Percentiles rank a stretch among this genome's conserved stretches.
Evolutionary conservation across 2,888 invertebrate genomes (phyloP).

Genomic region (Trilocha varians): DNA sequence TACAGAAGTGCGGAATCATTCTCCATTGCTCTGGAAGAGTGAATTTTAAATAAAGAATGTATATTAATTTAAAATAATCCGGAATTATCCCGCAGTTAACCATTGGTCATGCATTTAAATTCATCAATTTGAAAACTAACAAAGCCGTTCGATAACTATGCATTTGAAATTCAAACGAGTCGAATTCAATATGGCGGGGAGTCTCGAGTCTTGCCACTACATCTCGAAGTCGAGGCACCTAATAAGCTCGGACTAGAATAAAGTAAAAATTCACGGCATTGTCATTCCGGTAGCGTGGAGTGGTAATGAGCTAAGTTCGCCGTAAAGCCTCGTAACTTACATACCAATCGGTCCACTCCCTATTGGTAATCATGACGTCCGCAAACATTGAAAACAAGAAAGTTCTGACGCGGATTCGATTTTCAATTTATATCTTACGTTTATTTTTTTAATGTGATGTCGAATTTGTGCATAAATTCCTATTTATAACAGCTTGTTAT

Average conservation of each 20-base stretch:
- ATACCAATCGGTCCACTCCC: slow-evolving; percentile 57
- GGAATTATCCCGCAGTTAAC: too few relatives aligned
- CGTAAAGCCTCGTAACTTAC: slow-evolving; percentile 67
- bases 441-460: too few relatives aligned
- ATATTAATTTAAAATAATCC: too few relatives aligned
- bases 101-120: not conserved
- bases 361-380: slow-evolving; percentile 50
- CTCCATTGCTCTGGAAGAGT: too few relatives aligned
- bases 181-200: slow-evolving; percentile 44
- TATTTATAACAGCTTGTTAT: too few relatives aligned
- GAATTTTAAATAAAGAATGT: too few relatives aligned
- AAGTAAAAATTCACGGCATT: slow-evolving; percentile 64
- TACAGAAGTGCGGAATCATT: too few relatives aligned
- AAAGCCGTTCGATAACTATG: not conserved
- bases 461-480: too few relatives aligned
- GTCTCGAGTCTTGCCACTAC: slow-evolving; percentile 37
- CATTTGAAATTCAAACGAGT: not conserved
- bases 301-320: slow-evolving; percentile 72
- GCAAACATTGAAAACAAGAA: slow-evolving; percentile 49
- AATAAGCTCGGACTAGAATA: slow-evolving; percentile 48
- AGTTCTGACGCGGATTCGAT: slow-evolving; percentile 48
- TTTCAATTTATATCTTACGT: slow-evolving; percentile 24
- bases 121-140: not conserved
- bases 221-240: slow-evolving; percentile 43
- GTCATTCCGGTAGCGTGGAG: slow-evolving; percentile 57